These are phyloP conservation scores for Sciaenops ocellatus DNA, from an alignment of 2,797 vertebrate genomes.

Conservation along the genomic window DNA sequence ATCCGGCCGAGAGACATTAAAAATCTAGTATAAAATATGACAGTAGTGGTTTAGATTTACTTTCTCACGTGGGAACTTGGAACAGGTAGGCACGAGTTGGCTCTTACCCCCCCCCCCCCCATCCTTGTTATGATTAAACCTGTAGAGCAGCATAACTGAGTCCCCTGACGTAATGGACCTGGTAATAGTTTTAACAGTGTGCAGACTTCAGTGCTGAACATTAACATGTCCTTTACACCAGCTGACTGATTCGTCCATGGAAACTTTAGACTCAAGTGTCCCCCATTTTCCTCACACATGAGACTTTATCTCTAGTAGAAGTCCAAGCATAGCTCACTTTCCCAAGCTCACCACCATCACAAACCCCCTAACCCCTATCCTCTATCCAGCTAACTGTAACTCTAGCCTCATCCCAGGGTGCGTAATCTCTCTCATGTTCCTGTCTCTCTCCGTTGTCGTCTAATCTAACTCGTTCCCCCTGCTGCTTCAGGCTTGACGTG, in stretches of 20 bases:
- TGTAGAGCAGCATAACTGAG: constrained; percentile 18
- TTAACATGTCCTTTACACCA: constrained; percentile 69
- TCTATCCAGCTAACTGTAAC: constrained; percentile 74
- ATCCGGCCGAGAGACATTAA: neutral
- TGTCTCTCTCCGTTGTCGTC: constrained; percentile 41
- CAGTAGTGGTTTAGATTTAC: neutral
- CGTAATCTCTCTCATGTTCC: constrained; percentile 75
- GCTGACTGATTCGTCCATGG: constrained; percentile 66
- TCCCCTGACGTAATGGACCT: constrained; percentile 38
- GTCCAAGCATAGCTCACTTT: constrained; percentile 43
- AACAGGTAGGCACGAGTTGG: neutral
- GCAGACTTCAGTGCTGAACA: constrained; percentile 67
- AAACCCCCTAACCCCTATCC: constrained; percentile 48
- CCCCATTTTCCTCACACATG: constrained; percentile 42
- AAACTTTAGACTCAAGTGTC: constrained; percentile 64
- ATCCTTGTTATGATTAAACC: constrained; percentile 26
- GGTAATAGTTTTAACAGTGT: constrained; percentile 65
- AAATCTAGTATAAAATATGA: neutral
- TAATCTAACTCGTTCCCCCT: constrained; percentile 52
- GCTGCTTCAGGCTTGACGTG: constrained; percentile 64
- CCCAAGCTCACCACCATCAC: constrained; percentile 60
- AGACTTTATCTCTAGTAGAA: constrained; percentile 46
- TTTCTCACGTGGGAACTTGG: neutral
- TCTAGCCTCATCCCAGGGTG: constrained; percentile 63
- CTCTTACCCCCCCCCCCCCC: neutral